These are phyloP conservation scores for Molossus alvarezi DNA, from an alignment of 2,797 vertebrate genomes.

Conservation along the genomic window DNA sequence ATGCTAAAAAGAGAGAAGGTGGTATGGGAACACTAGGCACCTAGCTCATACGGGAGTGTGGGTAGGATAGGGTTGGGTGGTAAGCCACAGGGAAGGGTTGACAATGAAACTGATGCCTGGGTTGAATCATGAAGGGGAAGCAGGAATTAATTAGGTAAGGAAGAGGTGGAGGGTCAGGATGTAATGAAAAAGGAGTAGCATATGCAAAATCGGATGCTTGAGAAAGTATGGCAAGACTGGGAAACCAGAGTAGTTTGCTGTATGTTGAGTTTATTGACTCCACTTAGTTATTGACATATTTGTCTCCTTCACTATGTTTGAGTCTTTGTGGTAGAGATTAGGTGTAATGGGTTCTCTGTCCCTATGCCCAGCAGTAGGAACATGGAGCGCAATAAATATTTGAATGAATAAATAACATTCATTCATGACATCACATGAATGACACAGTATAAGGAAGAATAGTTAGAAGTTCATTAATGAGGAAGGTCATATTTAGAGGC, in stretches of 20 bases:
- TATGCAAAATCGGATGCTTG: neutral
- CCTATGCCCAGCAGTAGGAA: neutral
- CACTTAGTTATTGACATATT: neutral
- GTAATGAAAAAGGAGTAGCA: slow-evolving; percentile 17
- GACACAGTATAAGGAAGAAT: neutral
- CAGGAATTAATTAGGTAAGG: neutral
- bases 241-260: neutral
- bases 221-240: neutral
- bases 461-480: neutral
- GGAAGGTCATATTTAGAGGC: neutral
- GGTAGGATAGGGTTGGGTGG: neutral
- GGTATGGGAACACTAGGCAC: neutral
- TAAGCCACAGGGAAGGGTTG: neutral
- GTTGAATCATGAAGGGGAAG: slow-evolving; percentile 2
- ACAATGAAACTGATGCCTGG: neutral
- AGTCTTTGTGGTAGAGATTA: neutral
- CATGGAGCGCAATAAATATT: neutral
- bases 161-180: neutral
- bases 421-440: neutral
- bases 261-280: neutral
- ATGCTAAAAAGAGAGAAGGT: neutral
- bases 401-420: neutral
- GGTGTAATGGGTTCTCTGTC: slow-evolving; percentile 11
- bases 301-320: neutral
- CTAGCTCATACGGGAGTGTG: neutral